phyloP scores from a whole-genome alignment of 2,113 vertebrate genomes.

The Motacilla alba region DNA sequence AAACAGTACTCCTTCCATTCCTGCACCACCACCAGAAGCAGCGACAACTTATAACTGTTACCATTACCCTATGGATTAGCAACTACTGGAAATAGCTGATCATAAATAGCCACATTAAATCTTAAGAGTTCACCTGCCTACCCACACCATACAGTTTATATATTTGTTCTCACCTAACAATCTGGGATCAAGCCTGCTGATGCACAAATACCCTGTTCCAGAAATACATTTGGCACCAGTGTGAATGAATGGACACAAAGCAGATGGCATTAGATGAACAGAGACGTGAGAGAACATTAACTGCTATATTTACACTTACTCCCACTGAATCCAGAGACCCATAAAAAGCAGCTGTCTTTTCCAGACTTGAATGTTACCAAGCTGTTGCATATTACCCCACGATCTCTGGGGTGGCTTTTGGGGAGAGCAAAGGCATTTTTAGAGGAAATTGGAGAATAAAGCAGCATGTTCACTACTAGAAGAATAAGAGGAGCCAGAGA shows the following conservation, averaged over 20 bases:
- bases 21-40: not conserved
- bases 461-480: not conserved
- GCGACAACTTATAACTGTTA: not conserved
- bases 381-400: not conserved
- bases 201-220: conserved; percentile 22
- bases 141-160: not conserved
- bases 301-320: conserved; percentile 35
- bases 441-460: not conserved
- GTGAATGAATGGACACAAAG: conserved; percentile 33
- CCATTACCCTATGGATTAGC: not conserved
- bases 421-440: not conserved
- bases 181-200: not conserved
- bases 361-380: not conserved
- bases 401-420: not conserved
- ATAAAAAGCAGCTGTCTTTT: conserved; percentile 46
- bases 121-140: not conserved
- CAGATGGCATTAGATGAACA: conserved; percentile 30
- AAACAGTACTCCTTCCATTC: not conserved
- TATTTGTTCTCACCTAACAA: not conserved
- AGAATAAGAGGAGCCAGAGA: not conserved
- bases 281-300: not conserved
- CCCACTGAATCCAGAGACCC: conserved; percentile 9
- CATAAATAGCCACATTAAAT: not conserved
- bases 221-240: not conserved
- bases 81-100: not conserved